Evolutionary conservation across 1,140 invertebrate genomes (phyloP).

Genomic region (Listronotus oregonensis): DNA sequence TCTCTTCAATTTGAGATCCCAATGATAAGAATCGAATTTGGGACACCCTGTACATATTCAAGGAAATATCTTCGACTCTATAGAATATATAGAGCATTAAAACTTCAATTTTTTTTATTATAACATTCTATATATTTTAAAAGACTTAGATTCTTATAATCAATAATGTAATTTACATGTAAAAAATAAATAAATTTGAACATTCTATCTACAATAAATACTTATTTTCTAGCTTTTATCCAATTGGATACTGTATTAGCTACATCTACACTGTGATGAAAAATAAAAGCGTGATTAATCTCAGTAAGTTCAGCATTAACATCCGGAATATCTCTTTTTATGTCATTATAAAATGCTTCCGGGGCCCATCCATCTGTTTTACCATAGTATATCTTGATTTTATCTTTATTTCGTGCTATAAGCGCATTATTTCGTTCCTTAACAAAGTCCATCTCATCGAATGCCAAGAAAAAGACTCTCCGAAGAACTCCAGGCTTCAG

Average conservation of each 20-base stretch:
- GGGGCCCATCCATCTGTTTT: conserved; percentile 78
- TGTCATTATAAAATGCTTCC: conserved; percentile 64
- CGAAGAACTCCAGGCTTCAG: conserved; percentile 60
- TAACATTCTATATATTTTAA: no score
- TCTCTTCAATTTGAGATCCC: no score
- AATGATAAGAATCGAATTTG: no score
- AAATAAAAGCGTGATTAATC: conserved; percentile 77
- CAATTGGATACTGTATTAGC: conserved; percentile 63
- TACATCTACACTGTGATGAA: conserved; percentile 66
- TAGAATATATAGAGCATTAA: no score
- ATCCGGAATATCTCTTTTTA: conserved; percentile 65
- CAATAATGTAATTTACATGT: no score
- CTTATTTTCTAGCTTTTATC: conserved; percentile 15
- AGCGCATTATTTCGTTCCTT: conserved; percentile 63
- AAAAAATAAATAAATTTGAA: no score
- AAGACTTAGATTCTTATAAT: no score
- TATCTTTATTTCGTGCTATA: conserved; percentile 60
- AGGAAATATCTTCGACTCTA: no score
- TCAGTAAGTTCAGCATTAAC: conserved; percentile 69
- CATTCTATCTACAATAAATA: no score
- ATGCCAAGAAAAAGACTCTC: conserved; percentile 64
- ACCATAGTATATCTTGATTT: conserved; percentile 79
- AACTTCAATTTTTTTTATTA: no score
- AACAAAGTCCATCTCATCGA: conserved; percentile 67
- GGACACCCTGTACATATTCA: no score